Base-by-base conservation (phyloP, 2,797 vertebrate species). In the Melanotaenia nigrans region DNA sequence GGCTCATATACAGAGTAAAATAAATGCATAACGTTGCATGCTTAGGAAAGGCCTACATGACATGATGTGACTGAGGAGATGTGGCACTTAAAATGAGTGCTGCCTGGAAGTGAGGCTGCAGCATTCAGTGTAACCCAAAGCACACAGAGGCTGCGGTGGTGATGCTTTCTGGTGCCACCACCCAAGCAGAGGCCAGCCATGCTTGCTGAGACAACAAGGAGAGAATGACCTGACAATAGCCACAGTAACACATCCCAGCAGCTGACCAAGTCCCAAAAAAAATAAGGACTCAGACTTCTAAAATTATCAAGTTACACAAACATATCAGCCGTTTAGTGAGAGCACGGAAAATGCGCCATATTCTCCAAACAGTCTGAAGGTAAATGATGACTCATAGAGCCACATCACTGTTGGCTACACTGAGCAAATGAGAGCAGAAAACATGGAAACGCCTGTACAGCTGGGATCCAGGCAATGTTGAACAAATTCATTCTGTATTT, bases 371-470 rank as follows among this genome's bases (percentile, higher is more conserved):
- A 58, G 67, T 71, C 77, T 77, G 71, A 82, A 73, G 40, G 81
- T 69, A 75, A 83, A 54, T 32, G 47, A 67, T 90, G 88, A 90
- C 71, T 91, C 88, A 88, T n/a, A 53, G 65, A 75, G 79, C 69
- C 77, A 74, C 75, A 40, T 80, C 55, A 49, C 62, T 58, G 35
- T 5, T 40, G 68, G 65, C 42, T 63, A 47, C 69, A 25, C 57
- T 22, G 24, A 28, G 35, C 36, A 76, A 84, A 88, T 77, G 71
- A 75, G 73, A 71, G 25, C 35, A 49, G 28, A 61, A 56, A 68
- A 71, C 22, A 6, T 2, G 1, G 68, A 72, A 60, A 62, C 71
- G 63, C 79, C 75, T 61, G 64, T 79, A 33, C 3, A 38, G 54
- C 60, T 38, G 30, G 35, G 24, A 40, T 33, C 45, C 63, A 58